Evolutionary conservation across 2,113 vertebrate species (phyloP).

Genomic region (Speoplatyrhinus poulsoni): DNA sequence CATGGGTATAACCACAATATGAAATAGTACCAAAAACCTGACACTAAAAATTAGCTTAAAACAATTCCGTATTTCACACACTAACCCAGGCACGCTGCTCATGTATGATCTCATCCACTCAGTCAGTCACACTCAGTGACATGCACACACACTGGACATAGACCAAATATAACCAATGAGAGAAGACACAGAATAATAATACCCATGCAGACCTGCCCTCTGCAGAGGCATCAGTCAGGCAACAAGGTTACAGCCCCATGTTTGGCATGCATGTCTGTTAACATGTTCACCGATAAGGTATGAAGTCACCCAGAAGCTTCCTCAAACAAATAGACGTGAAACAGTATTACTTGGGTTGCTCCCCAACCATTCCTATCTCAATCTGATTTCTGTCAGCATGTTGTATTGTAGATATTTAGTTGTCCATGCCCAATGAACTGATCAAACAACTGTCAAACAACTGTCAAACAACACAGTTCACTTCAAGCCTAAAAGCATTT

Average conservation of each 20-base stretch:
- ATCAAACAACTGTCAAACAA: constrained; percentile 19
- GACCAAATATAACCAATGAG: constrained; percentile 50
- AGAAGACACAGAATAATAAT: constrained; percentile 62
- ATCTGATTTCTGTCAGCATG: background rate
- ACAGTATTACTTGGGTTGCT: background rate
- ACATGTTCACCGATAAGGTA: constrained; percentile 52
- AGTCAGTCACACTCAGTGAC: constrained; percentile 1
- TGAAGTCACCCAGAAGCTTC: constrained; percentile 46
- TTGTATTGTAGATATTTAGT: background rate
- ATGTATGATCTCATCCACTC: constrained; percentile 14
- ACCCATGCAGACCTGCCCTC: constrained; percentile 64
- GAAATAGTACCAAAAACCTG: constrained; percentile 71
- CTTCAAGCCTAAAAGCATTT: constrained; percentile 46
- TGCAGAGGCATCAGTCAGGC: constrained; percentile 60
- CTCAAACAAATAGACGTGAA: background rate
- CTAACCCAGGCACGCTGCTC: constrained; percentile 31
- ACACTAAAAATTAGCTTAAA: constrained; percentile 67
- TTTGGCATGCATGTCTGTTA: constrained; percentile 68
- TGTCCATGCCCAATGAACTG: constrained; percentile 12
- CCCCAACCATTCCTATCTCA: background rate
- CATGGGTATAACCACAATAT: constrained; percentile 66
- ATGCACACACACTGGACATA: constrained; percentile 37
- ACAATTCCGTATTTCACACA: constrained; percentile 61
- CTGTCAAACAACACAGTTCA: constrained; percentile 45
- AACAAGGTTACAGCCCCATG: constrained; percentile 60